Conservation (phyloP, 2,113 vertebrate species). For the Bubo bubo region DNA sequence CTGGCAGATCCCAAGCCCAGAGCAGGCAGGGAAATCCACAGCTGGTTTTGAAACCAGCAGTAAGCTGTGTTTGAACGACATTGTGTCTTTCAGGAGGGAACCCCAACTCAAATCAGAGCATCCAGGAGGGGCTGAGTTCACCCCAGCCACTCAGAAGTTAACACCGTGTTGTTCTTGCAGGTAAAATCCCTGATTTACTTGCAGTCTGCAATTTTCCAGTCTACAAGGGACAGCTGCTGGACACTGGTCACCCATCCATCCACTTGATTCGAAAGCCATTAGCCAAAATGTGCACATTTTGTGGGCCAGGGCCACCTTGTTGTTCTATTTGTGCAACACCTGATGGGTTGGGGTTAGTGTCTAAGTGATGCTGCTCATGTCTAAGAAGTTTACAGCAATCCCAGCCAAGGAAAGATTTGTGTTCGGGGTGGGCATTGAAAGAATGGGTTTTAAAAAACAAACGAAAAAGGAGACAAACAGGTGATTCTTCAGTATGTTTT, state of each 20-base stretch:
- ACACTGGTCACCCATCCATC: not conserved
- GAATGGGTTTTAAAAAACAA: not conserved
- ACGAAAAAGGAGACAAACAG: not conserved
- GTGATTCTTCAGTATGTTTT: not conserved
- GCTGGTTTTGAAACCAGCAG: not conserved
- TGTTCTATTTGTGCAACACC: not conserved
- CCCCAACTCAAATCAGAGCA: not conserved
- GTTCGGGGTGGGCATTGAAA: not conserved
- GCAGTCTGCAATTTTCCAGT: not conserved
- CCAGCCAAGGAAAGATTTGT: not conserved
- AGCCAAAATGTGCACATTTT: not conserved
- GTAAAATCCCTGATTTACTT: not conserved
- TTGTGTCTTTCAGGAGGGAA: not conserved
- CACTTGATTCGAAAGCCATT: fast-evolving
- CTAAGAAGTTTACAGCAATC: not conserved
- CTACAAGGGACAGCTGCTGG: not conserved
- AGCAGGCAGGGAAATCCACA: not conserved
- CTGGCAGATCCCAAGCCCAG: not conserved
- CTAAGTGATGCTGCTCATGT: not conserved
- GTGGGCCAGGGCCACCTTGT: not conserved
- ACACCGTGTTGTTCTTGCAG: fast-evolving
- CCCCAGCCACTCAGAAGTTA: not conserved
- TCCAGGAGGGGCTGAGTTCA: not conserved
- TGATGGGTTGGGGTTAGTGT: not conserved
- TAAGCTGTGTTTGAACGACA: not conserved